Base-by-base conservation (phyloP, 2,888 invertebrate species). In the Psococerastis gibbosa region DNA sequence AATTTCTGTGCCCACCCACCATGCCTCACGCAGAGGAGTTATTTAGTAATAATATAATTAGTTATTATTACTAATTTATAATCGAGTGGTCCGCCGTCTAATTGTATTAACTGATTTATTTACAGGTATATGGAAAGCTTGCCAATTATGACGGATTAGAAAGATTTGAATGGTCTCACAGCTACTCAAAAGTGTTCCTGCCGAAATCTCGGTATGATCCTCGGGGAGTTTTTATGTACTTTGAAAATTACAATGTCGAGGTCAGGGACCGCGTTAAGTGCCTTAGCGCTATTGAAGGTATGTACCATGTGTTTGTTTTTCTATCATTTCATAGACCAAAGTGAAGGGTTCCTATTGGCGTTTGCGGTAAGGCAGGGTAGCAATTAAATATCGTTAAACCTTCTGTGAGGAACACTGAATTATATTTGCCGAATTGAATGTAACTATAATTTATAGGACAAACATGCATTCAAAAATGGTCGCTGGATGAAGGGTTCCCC, bases 221-320 rank as follows among this genome's bases (percentile, higher is more conserved):
- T 0, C 71, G 74, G 18, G 92, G 92, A 2, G 78, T 87, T 0
- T 98, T 92, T 61, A 85, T 92, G 66, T 92, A 92, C 48, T 98
- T 98, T 63, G 92, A 91, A 57, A 89, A 92, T 60, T 97, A 95
- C 63, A 95, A 94, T 61, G 97, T 98, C 1, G 97, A 97, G 67
- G 83, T 87, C 3, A 67, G 97, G 43, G 92, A 94, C 56, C 69
- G 95, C 45, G 97, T 98, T 1, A 91, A 94, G 61, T 95, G 94
- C 61, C 81, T 98, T 53, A 91, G 87, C 61, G 95, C 84, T 0
- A 73, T 74, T 11, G 87, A 91, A 57, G 94, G 94, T 55, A 53
- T 52, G 53, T 47, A n/a, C n/a, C n/a, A n/a, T n/a, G n/a, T n/a
- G n/a, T n/a, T n/a, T n/a, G n/a, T n/a, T n/a, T n/a, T n/a, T n/a